These are phyloP conservation scores for Gallinago jamesoni DNA, from an alignment of 2,113 vertebrate genomes.

Conservation along the genomic window DNA sequence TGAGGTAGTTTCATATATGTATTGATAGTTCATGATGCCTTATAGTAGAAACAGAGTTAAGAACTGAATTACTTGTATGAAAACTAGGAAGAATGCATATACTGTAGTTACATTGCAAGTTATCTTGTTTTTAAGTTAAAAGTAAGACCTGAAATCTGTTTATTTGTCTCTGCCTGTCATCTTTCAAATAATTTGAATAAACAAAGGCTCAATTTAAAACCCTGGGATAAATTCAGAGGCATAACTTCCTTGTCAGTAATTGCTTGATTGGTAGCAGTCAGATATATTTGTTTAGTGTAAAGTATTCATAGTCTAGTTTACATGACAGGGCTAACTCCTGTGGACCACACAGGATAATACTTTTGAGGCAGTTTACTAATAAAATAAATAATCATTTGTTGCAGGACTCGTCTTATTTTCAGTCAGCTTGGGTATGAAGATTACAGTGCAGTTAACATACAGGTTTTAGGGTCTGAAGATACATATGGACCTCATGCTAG, in stretches of 20 bases:
- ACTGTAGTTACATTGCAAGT: background rate
- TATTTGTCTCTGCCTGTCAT: background rate
- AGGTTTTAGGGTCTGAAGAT: conserved; percentile 87
- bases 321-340: background rate
- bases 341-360: background rate
- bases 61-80: background rate
- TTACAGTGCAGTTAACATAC: conserved; percentile 83
- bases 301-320: background rate
- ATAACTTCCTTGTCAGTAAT: background rate
- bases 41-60: background rate
- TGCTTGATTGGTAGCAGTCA: background rate
- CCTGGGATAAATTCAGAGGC: background rate
- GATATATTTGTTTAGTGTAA: background rate
- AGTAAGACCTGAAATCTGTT: background rate
- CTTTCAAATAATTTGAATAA: background rate
- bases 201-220: background rate
- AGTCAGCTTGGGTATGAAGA: conserved; percentile 80
- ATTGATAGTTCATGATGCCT: background rate
- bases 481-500: conserved; percentile 80
- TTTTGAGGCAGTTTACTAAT: conserved; percentile 46
- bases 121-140: background rate
- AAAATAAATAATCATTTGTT: conserved; percentile 23
- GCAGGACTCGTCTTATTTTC: conserved; percentile 82
- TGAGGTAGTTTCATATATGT: background rate
- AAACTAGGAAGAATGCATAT: background rate